Base-by-base conservation (phyloP, 2,113 vertebrate genomes). In the Sinocyclocheilus anshuiensis region DNA sequence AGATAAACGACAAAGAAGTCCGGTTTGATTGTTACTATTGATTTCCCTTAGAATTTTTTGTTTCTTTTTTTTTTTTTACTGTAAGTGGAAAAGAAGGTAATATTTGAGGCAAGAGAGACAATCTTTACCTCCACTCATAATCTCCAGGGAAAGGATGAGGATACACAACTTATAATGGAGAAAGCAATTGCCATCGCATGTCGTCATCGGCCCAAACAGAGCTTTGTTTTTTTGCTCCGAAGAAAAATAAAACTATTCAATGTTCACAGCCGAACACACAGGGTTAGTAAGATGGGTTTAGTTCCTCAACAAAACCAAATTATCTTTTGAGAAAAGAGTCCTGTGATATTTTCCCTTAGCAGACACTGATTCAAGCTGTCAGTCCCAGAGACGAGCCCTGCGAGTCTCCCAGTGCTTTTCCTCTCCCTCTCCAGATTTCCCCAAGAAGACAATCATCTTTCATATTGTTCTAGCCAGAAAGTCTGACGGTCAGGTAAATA, bases 151-250 rank as follows among this genome's bases (percentile, higher is more conserved):
- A 76, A 76, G 53, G 16, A 82, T 67, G 33, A 72, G 84, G 55
- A 87, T 90, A 89, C 85, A 88, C 87, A 89, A 87, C 33, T 83
- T 90, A 89, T n/a, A 89, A 87, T 85, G 84, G 85, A 72, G 87
- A 84, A 77, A 84, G 85, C 87, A 88, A 90, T 88, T 88, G 83
- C 85, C 77, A 87, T 90, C 63, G 50, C 33, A 72, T 90, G 89
- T 89, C 83, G 87, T 89, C 88, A 88, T 86, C 39, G 33, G 86
- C 77, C 84, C 81, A 80, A 71, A 81, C 11, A 48, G 87, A 87
- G 81, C 65, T 86, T 50, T 78, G 83, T 75, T 85, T 84, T 29
- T 71, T 26, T 59, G 53, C 84, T 90, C 45, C 63, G 24, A 39
- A 48, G 29, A 77, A 84, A 87, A 86, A 80, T 83, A 75, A 75